Evolutionary conservation across 2,888 invertebrate genomes (phyloP), one percentile per base, ranked within the genome.

Genomic region (Smittia sp.): DNA sequence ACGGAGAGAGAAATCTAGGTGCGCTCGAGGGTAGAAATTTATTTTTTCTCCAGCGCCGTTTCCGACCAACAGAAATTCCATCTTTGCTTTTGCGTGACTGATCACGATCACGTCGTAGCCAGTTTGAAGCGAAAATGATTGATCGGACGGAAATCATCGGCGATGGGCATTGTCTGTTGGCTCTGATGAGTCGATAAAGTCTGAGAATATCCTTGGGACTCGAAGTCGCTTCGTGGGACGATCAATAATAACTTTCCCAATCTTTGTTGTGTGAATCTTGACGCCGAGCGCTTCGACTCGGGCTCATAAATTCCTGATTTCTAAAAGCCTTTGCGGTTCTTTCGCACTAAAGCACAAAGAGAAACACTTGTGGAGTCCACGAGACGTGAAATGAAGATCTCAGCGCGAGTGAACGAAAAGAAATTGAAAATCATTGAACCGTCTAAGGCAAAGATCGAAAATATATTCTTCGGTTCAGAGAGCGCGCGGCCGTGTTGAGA

Each of bases 401-500:
- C 27, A 41, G 1, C 25, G 63, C 25, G 20, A 41, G 38, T 18
- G 58, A 72, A 24, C 13, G 32, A 24, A 72, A 72, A 72, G 72
- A 72, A 72, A 62, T 72, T 72, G 72, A 62, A 54, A 62, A 72
- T 72, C 72, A 72, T 58, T 72, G 72, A 72, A 62, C 58, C 72
- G 38, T 70, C 54, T 27, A 70, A 54, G 62, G 62, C 11, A 22
- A 22, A n/a, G 22, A 27, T 20, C 7, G 27, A 63, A 63, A 63
- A 27, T 20, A 27, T 63, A 63, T 63, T 58, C 22, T 18, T 38
- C 62, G 72, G 54, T 72, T 72, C 72, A 62, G 18, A 62, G 72
- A 52, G 13, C 69, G 68, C 15, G 15, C 20, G 18, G 39, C 39
- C 25, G 24, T 27, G 72, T 63, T 63, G 9, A 22, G n/a, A 69